Evolutionary conservation across 2,113 vertebrate genomes (phyloP), one percentile per base, ranked within the genome.

Genomic region (Brienomyrus longianalis): DNA sequence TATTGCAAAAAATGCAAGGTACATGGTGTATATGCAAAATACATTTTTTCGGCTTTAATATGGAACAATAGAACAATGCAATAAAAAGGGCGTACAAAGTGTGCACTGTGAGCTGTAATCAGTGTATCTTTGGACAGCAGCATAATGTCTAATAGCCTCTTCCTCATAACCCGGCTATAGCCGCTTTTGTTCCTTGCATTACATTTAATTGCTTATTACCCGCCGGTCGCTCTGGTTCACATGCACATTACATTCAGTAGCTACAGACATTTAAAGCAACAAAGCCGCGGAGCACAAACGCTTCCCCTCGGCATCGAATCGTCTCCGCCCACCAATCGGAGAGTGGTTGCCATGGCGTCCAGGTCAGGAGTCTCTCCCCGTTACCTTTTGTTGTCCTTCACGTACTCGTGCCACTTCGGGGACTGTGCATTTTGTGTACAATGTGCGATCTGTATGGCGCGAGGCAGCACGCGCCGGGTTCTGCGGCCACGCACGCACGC

Each of bases 371-470:
- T 97, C 96, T 96, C 96, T 96, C 96, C 96, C 96, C 43, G 35
- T 84, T 84, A 84, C 83, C 83, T 84, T 88, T 91, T 96, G 96
- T 96, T 97, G 96, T 97, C 97, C 96, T 96, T 96, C 96, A 95
- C 96, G 96, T 96, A 95, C 95, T 96, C 95, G 96, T 96, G 97
- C 96, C 96, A 97, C 96, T 97, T 96, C 95, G 96, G 96, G 96
- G 96, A 97, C 95, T 96, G 97, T 52, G 96, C 96, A 97, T 96
- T 97, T 97, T 96, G 96, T 96, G 97, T 96, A 96, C 96, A 97
- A 96, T 96, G 97, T 96, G 96, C 95, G 95, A 96, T 96, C 96
- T 95, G 96, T 96, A 97, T 96, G n/a, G 45, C 21, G 39, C 23
- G n/a, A 48, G 21, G 21, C 39, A n/a, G n/a, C 83, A 13, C 17